Base-by-base conservation (phyloP, 2,113 vertebrate species). In the Reinhardtius hippoglossoides region DNA sequence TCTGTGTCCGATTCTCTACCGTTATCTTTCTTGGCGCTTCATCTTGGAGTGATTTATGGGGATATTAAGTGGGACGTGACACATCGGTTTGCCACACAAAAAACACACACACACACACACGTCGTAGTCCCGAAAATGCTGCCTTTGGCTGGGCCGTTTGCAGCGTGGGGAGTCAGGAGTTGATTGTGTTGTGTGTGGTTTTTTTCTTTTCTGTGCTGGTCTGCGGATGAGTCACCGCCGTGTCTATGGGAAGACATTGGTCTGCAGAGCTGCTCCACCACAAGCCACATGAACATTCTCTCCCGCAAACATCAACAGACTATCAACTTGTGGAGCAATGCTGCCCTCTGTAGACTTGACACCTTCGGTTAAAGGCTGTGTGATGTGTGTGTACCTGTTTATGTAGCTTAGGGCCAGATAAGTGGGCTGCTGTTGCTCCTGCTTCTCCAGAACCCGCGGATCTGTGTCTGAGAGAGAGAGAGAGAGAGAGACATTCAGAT, bases 381-480 rank as follows among this genome's bases (percentile, higher is more conserved):
- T 73, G 66, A 13, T 50, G 9, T 70, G 67, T 58, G 40, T 12
- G 13, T 91, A 99, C 98, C 97, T 97, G 93, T 99, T 99, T 90
- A 99, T 98, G 93, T 99, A 99, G 93, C 98, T 99, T 78, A 99
- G 93, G 91, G 98, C 98, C 76, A 99, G 95, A 88, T 99, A 99
- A 46, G 98, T 99, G 78, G 98, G 98, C 91, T 99, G 98, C 90
- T 99, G 98, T 90, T 99, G 94, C 91, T 99, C 98, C 93, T 99
- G 98, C 93, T 98, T 98, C 92, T 99, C 98, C 95, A 99, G 93
- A 61, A 99, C 97, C 89, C 98, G 95, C 21, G 98, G 98, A 91
- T 99, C 98, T 81, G 97, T 99, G 94, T 99, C 98, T 99, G 91
- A 56, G 93, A 94, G 26, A 77, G 26, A 79, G 79, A 77, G 26